Base-by-base conservation (phyloP, 2,888 invertebrate species). In the Eupithecia tripunctaria region DNA sequence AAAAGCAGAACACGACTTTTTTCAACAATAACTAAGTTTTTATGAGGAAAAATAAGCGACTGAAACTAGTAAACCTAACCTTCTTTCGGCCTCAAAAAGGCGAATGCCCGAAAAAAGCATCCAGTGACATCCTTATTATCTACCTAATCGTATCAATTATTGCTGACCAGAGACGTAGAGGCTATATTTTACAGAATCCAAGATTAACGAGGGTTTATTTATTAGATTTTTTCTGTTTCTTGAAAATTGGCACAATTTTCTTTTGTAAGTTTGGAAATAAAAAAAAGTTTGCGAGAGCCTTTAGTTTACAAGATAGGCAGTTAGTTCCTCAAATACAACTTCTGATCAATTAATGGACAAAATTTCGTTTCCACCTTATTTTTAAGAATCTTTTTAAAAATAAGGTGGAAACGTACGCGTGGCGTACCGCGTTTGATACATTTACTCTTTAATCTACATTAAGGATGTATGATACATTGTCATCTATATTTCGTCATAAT, bases 101-200 rank as follows among this genome's bases (percentile, higher is more conserved):
- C 60, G 60, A 60, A 60, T 18, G 15, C 60, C 5, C 29, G 18
- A 60, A 60, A 60, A 60, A 18, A 29, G 60, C 18, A 18, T 8
- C 0, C 29, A 18, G 47, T 18, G 7, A 29, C 63, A 63, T 63
- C 32, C 21, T 36, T 63, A 21, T 29, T 63, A 36, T 29, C 29
- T 32, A 63, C 32, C 63, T 36, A 60, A 71, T 71, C 60, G 60
- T 36, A 67, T 71, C 67, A 71, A 67, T 67, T 67, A 62, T 67
- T 71, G 62, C 70, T 70, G 70, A 65, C 65, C 66, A 47, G n/a
- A 6, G 41, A 18, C 25, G 21, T 63, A 62, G 32, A 32, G 41
- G 65, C 29, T 38, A 63, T 63, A 63, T 63, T 63, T 63, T 36
- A 63, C 63, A 63, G 32, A 29, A 36, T 63, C 36, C 63, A 63